phyloP scores from a whole-genome alignment of 2,888 invertebrate genomes.

The Dilophus febrilis region DNA sequence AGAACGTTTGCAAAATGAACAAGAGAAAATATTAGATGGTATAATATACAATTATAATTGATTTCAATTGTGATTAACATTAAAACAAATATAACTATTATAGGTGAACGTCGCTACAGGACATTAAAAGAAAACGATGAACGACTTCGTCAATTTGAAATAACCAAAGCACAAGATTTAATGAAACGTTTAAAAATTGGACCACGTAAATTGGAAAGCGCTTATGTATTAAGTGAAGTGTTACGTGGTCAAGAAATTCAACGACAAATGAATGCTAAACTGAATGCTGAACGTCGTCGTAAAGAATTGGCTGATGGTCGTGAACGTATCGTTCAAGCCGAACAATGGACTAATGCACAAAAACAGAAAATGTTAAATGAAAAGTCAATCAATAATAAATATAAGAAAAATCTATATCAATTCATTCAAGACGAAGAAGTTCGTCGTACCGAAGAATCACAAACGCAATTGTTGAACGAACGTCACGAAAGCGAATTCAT shows the following conservation, averaged over 20 bases:
- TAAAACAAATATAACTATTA: too few relatives aligned
- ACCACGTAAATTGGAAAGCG: slow-evolving; percentile 23
- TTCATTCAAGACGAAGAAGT: slow-evolving; percentile 20
- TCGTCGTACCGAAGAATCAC: slow-evolving; percentile 13
- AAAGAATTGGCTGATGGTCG: slow-evolving; percentile 23
- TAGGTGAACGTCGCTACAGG: slow-evolving; percentile 7
- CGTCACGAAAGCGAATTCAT: slow-evolving; percentile 15
- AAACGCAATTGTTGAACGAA: slow-evolving; percentile 14
- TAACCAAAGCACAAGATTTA: slow-evolving; percentile 21
- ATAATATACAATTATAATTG: too few relatives aligned
- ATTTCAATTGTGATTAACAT: too few relatives aligned
- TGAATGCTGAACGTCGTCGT: slow-evolving; percentile 17
- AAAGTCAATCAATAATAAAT: slow-evolving; percentile 10
- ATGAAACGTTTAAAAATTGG: slow-evolving; percentile 23
- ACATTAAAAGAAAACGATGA: slow-evolving; percentile 17
- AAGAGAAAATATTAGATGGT: slow-evolving; percentile 11
- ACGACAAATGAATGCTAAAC: slow-evolving; percentile 19
- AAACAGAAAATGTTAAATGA: slow-evolving; percentile 9
- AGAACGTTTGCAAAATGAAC: slow-evolving; percentile 12
- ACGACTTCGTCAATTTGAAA: slow-evolving; percentile 16
- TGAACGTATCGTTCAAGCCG: slow-evolving; percentile 22
- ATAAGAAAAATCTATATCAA: slow-evolving; percentile 19
- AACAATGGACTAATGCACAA: slow-evolving; percentile 24
- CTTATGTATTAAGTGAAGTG: slow-evolving; percentile 25
- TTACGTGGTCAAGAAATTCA: slow-evolving; percentile 22